phyloP scores from a whole-genome alignment of 2,797 vertebrate genomes.

The Leptoclinus maculatus region DNA sequence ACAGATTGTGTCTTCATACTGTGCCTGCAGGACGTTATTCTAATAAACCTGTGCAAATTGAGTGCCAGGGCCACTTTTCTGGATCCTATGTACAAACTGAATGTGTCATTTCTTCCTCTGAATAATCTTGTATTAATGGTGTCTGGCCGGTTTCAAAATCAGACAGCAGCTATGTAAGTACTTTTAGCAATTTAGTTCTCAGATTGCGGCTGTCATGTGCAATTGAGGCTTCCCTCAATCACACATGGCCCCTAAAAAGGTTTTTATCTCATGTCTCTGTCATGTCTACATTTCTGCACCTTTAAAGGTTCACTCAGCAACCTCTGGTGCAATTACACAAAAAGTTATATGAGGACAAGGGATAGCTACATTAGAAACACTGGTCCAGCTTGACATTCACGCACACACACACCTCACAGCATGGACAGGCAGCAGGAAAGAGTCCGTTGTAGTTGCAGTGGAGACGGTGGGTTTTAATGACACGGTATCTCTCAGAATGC shows the following conservation, averaged over 20 bases:
- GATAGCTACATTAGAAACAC: conserved; percentile 33
- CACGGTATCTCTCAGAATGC: conserved; percentile 78
- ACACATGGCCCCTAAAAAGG: conserved; percentile 41
- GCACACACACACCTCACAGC: conserved; percentile 30
- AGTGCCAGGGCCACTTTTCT: conserved; percentile 44
- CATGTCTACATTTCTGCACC: conserved; percentile 53
- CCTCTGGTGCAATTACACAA: conserved; percentile 42
- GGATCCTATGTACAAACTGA: conserved; percentile 22
- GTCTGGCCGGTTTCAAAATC: conserved; percentile 49
- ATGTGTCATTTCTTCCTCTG: conserved; percentile 45
- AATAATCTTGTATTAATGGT: conserved; percentile 35
- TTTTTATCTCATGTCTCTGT: conserved; percentile 60
- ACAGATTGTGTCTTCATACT: conserved; percentile 9
- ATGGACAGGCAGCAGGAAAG: conserved; percentile 57
- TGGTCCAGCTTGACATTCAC: conserved; percentile 44
- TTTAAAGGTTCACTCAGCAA: conserved; percentile 56
- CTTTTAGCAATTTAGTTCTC: conserved; percentile 72
- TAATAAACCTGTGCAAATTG: conserved; percentile 33
- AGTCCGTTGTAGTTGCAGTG: conserved; percentile 59
- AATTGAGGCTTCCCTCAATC: conserved; percentile 58
- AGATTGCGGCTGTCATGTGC: conserved; percentile 66
- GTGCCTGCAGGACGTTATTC: conserved; percentile 35
- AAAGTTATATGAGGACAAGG: conserved; percentile 59
- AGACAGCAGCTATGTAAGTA: conserved; percentile 59
- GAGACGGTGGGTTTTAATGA: conserved; percentile 81